Evolutionary conservation across 2,888 invertebrate genomes (phyloP).

Genomic region (Schizaphis graminum): DNA sequence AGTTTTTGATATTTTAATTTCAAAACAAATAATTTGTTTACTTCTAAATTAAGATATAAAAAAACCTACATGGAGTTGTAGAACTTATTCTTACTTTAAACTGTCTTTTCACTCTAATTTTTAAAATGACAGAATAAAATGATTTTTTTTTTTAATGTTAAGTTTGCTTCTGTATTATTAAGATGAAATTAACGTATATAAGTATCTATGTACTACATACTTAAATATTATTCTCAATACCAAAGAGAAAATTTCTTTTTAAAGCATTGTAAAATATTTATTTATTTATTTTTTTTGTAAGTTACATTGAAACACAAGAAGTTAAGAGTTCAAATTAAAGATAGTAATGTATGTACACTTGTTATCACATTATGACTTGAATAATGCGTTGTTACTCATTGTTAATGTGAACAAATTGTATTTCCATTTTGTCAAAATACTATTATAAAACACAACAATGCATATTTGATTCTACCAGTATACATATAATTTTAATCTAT

Average conservation of each 20-base stretch:
- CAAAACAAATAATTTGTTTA: background rate
- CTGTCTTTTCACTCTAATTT: background rate
- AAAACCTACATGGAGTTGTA: too few species aligned
- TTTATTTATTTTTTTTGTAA: background rate
- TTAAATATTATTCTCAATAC: background rate
- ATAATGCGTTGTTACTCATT: background rate
- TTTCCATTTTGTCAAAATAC: background rate
- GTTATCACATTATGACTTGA: background rate
- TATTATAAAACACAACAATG: conserved; percentile 19
- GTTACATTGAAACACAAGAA: background rate
- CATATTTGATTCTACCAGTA: background rate
- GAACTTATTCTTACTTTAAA: background rate
- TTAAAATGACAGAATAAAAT: background rate
- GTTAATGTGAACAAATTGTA: conserved; percentile 4
- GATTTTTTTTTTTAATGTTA: background rate
- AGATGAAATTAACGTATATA: background rate
- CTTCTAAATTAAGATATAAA: too few species aligned
- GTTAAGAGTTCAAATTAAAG: background rate
- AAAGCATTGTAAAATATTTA: background rate
- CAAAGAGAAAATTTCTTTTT: background rate
- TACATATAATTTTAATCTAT: background rate
- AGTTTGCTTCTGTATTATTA: background rate
- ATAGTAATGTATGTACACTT: background rate
- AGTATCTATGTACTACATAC: background rate
- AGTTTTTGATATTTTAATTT: background rate